A percentile compares a stretch with the other conserved stretches of the same genome.
Evolutionary conservation across 2,113 vertebrate species (phyloP).

Genomic region (Polyodon spathula): DNA sequence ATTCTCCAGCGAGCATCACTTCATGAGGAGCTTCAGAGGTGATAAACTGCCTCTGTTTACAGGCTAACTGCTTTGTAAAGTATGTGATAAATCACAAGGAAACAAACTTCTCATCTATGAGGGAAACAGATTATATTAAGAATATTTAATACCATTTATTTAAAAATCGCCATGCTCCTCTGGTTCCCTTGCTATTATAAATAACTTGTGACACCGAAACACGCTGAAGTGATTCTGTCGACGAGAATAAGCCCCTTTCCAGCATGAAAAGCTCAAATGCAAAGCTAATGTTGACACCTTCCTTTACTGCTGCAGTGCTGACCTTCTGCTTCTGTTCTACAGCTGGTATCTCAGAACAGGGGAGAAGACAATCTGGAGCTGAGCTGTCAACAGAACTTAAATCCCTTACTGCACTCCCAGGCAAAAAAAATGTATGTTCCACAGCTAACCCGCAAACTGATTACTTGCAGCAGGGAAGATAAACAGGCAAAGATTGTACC

Average conservation of each 20-base stretch:
- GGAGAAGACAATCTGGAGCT: constrained; percentile 23
- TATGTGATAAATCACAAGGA: constrained; percentile 41
- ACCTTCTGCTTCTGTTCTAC: constrained; percentile 32
- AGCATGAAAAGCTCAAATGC: background rate
- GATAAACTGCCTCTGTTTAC: constrained; percentile 46
- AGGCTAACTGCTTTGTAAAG: constrained; percentile 46
- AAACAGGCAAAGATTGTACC: constrained; percentile 17
- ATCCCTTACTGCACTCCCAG: constrained; percentile 9
- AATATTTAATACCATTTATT: constrained; percentile 38
- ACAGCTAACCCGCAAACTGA: constrained; percentile 15
- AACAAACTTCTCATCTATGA: constrained; percentile 37
- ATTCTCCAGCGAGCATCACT: constrained; percentile 36
- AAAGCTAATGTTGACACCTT: constrained; percentile 23
- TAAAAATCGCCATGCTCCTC: constrained; percentile 31
- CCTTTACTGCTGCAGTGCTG: constrained; percentile 23
- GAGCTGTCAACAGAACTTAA: constrained; percentile 19
- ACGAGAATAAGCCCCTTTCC: background rate
- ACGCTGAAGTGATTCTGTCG: background rate
- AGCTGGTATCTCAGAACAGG: constrained; percentile 23
- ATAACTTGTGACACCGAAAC: constrained; percentile 7
- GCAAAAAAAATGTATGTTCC: constrained; percentile 1
- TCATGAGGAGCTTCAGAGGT: constrained; percentile 25
- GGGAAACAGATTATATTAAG: constrained; percentile 41
- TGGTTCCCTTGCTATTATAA: background rate
- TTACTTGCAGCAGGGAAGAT: constrained; percentile 18